These are phyloP conservation scores for Platycercus adscitus DNA, from an alignment of 2,113 vertebrate genomes.

Conservation along the genomic window DNA sequence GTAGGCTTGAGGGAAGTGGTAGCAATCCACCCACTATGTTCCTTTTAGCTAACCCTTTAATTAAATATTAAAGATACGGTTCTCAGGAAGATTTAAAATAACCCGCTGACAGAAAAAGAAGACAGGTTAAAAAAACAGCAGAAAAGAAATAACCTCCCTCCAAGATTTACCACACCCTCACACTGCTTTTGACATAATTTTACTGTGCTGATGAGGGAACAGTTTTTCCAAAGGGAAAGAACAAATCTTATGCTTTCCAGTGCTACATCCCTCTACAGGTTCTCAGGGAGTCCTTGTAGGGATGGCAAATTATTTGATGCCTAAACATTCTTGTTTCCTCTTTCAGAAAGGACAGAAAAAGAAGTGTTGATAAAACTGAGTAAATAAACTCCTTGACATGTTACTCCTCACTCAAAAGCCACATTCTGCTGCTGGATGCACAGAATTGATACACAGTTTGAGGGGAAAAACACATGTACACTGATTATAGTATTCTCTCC, in stretches of 20 bases:
- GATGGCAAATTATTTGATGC: neutral
- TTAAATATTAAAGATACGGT: constrained; percentile 62
- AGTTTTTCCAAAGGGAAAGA: neutral
- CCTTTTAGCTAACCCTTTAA: constrained; percentile 62
- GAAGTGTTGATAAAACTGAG: neutral
- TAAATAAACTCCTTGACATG: neutral
- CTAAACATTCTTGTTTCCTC: neutral
- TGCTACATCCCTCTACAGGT: neutral
- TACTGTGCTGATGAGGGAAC: neutral
- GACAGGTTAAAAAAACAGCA: constrained; percentile 29
- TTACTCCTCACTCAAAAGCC: neutral
- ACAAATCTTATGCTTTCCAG: neutral
- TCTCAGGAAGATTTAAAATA: constrained; percentile 65
- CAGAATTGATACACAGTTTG: neutral
- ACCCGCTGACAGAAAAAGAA: constrained; percentile 28
- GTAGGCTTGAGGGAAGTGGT: constrained; percentile 64
- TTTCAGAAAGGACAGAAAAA: neutral
- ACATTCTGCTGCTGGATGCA: neutral
- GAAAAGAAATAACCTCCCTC: neutral
- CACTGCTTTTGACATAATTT: neutral
- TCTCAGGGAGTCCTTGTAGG: neutral
- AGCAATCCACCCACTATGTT: constrained; percentile 54
- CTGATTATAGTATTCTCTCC: neutral
- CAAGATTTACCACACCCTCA: neutral
- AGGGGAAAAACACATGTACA: neutral